Base-by-base conservation (phyloP, 2,888 invertebrate species). In the Oxystoma pomonae region DNA sequence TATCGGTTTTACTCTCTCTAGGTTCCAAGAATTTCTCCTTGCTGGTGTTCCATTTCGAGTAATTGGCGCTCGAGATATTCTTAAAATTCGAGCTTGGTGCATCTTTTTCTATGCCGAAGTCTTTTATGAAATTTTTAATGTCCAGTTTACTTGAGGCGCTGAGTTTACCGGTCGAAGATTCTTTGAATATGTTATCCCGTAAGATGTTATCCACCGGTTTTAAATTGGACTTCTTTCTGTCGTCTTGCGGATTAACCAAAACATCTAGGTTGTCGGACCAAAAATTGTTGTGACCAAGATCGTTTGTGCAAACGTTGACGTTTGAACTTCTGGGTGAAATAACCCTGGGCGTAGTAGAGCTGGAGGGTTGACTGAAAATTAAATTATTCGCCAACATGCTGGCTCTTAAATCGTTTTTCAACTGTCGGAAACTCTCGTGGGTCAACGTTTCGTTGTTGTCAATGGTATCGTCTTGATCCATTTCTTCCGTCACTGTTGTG, bases 401-500 rank as follows among this genome's bases (percentile, higher is more conserved):
- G 18, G 57, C 57, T 20, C 64, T 22, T 16, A 65, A 19, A n/a
- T 64, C 59, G 58, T 65, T 66, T 35, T 35, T 35, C 35, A 35
- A 12, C 12, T 35, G 35, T 35, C 35, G 3, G 35, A 70, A 60
- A 50, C 68, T 62, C 1, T 65, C 65, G 51, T 64, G 70, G 7
- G 71, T 72, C 55, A 71, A 21, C 0, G 71, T 72, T 61, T 69
- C 67, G 21, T 67, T 69, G 22, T 68, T 68, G 61, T 71, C 70
- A 17, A 68, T 59, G 21, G 17, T 35, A 22, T 73, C 73, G 59
- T 74, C 73, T 12, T 67, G 68, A 60, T 77, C 77, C 7, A 77
- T 74, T 57, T 79, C 78, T 72, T 78, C 78, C 0, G 76, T 78
- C 73, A 86, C 84, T 75, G 84, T 80, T 49, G 86, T 79, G 69